phyloP scores from a whole-genome alignment of 2,113 vertebrate genomes.

The Aegotheles bennettii region DNA sequence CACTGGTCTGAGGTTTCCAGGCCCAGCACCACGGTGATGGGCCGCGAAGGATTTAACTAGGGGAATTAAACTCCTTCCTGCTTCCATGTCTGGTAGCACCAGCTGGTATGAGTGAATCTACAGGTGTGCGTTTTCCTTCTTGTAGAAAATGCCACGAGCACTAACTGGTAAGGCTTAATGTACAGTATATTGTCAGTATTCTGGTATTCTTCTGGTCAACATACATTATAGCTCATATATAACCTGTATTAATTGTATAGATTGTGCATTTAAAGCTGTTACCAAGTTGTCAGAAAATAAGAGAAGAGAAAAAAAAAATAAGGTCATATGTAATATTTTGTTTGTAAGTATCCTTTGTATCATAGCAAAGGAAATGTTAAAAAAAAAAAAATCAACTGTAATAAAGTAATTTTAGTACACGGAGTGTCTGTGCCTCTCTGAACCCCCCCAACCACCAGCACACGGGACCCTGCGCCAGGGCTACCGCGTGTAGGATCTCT shows the following conservation, averaged over 20 bases:
- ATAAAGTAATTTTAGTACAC: conserved; percentile 99
- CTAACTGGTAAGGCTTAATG: conserved; percentile 84
- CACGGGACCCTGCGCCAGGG: no score
- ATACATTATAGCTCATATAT: conserved; percentile 95
- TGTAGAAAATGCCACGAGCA: conserved; percentile 73
- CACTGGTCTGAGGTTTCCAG: conserved; percentile 67
- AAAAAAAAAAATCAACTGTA: conserved; percentile 91
- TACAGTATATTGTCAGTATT: conserved; percentile 97
- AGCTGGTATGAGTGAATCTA: conserved; percentile 72
- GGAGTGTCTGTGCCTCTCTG: conserved; percentile 63
- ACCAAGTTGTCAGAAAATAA: conserved; percentile 90
- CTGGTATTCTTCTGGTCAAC: conserved; percentile 87
- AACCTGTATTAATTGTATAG: conserved; percentile 99
- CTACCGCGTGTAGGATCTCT: conserved; percentile 74
- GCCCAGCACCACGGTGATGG: conserved; percentile 60
- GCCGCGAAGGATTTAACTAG: conserved; percentile 43
- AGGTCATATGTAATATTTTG: conserved; percentile 97
- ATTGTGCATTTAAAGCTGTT: conserved; percentile 95
- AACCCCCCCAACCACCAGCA: not conserved
- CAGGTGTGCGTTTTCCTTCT: conserved; percentile 78
- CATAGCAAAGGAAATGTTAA: conserved; percentile 95
- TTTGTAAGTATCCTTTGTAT: conserved; percentile 99
- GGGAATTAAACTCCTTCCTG: conserved; percentile 53
- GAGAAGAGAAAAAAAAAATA: conserved; percentile 82
- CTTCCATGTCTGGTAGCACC: conserved; percentile 63